Evolutionary conservation across 2,797 vertebrate species (phyloP).

Genomic region (Squalus acanthias): DNA sequence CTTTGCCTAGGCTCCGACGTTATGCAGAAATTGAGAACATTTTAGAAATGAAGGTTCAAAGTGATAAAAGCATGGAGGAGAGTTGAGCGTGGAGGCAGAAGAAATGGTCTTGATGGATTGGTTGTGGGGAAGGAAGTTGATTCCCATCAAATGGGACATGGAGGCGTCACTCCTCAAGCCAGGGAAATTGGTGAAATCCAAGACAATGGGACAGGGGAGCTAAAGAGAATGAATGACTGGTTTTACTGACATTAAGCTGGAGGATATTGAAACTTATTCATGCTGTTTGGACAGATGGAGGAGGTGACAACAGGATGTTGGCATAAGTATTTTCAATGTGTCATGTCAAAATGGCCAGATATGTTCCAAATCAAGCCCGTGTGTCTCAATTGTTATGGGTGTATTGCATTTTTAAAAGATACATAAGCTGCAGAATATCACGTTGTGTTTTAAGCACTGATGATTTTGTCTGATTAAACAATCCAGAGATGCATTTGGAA

Average conservation of each 20-base stretch:
- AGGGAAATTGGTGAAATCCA: background rate
- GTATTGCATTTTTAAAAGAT: background rate
- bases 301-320: background rate
- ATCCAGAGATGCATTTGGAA: background rate
- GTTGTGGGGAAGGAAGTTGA: no score
- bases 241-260: background rate
- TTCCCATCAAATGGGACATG: no score
- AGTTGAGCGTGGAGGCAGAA: no score
- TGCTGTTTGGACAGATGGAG: background rate
- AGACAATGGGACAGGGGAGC: background rate
- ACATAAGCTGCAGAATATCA: background rate
- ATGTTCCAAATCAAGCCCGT: no score
- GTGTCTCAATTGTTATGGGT: background rate
- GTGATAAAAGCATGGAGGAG: no score
- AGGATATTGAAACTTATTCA: background rate
- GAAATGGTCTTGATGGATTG: no score
- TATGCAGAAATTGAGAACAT: no score
- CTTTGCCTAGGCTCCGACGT: no score
- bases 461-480: background rate
- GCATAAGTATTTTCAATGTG: no score
- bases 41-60: no score
- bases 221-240: background rate
- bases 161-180: background rate
- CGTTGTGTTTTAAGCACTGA: background rate
- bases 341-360: no score